These are phyloP conservation scores for Agelas oroides DNA, from an alignment of 37 sponge, comb jelly and placozoan species.

Conservation along the genomic window DNA sequence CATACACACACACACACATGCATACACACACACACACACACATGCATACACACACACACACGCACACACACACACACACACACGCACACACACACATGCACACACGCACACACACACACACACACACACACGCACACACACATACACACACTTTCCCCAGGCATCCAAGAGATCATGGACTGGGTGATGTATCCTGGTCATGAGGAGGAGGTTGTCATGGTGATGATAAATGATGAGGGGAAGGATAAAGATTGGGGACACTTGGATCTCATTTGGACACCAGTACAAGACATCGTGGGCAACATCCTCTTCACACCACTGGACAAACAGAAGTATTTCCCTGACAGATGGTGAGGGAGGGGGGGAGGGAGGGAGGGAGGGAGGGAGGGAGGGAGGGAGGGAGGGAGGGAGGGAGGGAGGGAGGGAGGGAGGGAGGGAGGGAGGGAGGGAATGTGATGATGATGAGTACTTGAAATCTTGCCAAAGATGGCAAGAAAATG, in stretches of 20 bases:
- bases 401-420: neutral
- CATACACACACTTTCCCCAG: constrained; percentile 11
- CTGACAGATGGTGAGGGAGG: constrained; percentile 37
- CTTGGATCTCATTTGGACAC: constrained; percentile 41
- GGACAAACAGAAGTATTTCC: constrained; percentile 46
- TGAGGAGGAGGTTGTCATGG: constrained; percentile 40
- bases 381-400: too few relatives aligned
- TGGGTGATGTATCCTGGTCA: constrained; percentile 41
- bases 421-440: neutral
- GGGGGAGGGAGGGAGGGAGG: neutral
- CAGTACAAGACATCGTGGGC: constrained; percentile 22
- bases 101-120: too few relatives aligned
- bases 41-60: too few relatives aligned
- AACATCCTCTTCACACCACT: constrained; percentile 54
- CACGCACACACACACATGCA: too few relatives aligned
- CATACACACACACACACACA: too few relatives aligned
- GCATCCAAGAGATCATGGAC: constrained; percentile 49
- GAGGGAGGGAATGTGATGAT: neutral
- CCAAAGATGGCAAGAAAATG: too few relatives aligned
- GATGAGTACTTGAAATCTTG: too few relatives aligned
- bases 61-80: too few relatives aligned
- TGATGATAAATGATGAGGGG: constrained; percentile 61
- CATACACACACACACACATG: too few relatives aligned
- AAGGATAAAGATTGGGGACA: constrained; percentile 55
- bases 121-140: too few relatives aligned